These are phyloP conservation scores for Drosophila carrolli DNA, from an alignment of 1,140 invertebrate species.

Conservation along the genomic window DNA sequence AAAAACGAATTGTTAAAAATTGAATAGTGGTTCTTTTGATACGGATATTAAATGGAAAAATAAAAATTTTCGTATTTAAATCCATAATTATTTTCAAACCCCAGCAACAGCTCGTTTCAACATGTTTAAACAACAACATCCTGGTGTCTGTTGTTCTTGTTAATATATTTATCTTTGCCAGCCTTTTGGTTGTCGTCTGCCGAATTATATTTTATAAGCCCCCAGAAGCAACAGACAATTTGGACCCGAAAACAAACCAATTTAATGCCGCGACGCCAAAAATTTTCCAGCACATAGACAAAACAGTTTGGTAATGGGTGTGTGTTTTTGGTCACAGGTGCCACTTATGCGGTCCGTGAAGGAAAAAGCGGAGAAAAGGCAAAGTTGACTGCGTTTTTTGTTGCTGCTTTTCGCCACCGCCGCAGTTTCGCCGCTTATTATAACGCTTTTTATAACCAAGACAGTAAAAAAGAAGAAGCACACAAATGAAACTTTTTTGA, in stretches of 20 bases:
- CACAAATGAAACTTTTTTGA: constrained; percentile 59
- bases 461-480: constrained; percentile 14
- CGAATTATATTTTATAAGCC: constrained; percentile 77
- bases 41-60: background rate
- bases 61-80: background rate
- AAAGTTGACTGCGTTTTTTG: constrained; percentile 48
- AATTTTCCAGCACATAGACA: constrained; percentile 34
- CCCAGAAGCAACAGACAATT: constrained; percentile 36
- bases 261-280: constrained; percentile 43
- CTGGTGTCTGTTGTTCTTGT: constrained; percentile 23
- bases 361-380: constrained; percentile 19
- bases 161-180: constrained; percentile 66
- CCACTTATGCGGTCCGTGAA: constrained; percentile 65
- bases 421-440: constrained; percentile 62
- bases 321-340: constrained; percentile 65
- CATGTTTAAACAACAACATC: constrained; percentile 45
- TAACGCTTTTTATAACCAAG: constrained; percentile 69
- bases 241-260: constrained; percentile 43
- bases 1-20: too few species aligned
- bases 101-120: constrained; percentile 47
- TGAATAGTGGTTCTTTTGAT: too few species aligned
- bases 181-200: constrained; percentile 46
- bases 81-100: background rate
- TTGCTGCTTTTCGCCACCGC: constrained; percentile 36
- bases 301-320: constrained; percentile 33